Evolutionary conservation across 64 coral and sea anemone species (phyloP).

Genomic region (Platygyra sinensis): DNA sequence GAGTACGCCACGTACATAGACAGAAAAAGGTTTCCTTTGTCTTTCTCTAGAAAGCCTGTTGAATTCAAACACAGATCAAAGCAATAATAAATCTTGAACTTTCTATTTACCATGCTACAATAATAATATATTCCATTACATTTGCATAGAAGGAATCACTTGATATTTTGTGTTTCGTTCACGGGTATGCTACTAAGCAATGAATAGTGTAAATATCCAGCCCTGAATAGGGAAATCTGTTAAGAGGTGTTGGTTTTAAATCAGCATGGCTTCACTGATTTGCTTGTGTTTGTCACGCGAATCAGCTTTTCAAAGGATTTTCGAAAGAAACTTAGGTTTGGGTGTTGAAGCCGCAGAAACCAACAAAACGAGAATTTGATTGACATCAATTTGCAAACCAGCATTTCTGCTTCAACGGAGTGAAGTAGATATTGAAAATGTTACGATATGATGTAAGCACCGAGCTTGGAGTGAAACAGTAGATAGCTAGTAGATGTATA

Average conservation of each 20-base stretch:
- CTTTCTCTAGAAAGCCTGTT: not conserved
- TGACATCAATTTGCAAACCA: constrained; percentile 13
- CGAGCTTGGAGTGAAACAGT: not conserved
- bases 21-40: not conserved
- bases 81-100: not conserved
- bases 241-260: not conserved
- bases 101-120: not conserved
- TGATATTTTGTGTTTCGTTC: not conserved
- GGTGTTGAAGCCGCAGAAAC: constrained; percentile 9
- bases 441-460: not conserved
- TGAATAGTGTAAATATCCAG: not conserved
- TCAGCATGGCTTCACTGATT: not conserved
- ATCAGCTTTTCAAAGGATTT: not conserved
- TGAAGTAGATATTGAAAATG: not conserved
- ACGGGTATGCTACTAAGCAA: not conserved
- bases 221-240: not conserved
- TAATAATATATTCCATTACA: constrained; percentile 4
- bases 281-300: not conserved
- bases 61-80: not conserved
- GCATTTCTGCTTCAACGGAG: not conserved
- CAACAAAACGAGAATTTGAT: constrained; percentile 7
- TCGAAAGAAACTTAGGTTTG: not conserved
- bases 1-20: not conserved
- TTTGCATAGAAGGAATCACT: not conserved
- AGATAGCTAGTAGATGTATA: not conserved